Evolutionary conservation across 2,113 vertebrate species (phyloP).

Genomic region (Rhinopomastus cyanomelas): DNA sequence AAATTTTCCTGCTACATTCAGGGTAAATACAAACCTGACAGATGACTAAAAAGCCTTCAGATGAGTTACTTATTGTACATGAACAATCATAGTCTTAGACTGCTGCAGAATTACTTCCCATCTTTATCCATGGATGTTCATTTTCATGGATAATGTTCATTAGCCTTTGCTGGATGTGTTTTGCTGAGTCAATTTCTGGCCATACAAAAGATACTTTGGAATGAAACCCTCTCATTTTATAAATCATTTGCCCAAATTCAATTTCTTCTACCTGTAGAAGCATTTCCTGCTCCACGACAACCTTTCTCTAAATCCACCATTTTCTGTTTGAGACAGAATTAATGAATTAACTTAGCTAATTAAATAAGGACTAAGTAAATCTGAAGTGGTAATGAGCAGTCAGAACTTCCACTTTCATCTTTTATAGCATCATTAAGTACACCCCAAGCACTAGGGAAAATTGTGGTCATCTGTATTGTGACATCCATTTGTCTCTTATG

Average conservation of each 20-base stretch:
- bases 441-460: not conserved
- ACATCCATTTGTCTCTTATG: not conserved
- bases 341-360: not conserved
- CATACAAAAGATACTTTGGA: conserved; percentile 32
- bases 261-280: not conserved
- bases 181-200: not conserved
- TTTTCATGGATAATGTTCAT: not conserved
- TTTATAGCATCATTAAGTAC: not conserved
- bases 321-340: not conserved
- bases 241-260: conserved; percentile 8
- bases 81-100: not conserved
- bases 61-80: not conserved
- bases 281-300: not conserved
- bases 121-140: conserved; percentile 1
- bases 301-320: not conserved
- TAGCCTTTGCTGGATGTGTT: conserved; percentile 33
- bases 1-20: not conserved
- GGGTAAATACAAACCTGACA: not conserved
- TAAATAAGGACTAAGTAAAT: conserved; percentile 18
- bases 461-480: not conserved
- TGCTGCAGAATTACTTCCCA: not conserved
- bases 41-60: not conserved
- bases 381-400: conserved; percentile 1
- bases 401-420: not conserved
- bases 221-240: conserved; percentile 21